A percentile compares a stretch with the other conserved stretches of the same genome.
phyloP scores from a whole-genome alignment of 1,140 invertebrate species.

The Conus betulinus region DNA sequence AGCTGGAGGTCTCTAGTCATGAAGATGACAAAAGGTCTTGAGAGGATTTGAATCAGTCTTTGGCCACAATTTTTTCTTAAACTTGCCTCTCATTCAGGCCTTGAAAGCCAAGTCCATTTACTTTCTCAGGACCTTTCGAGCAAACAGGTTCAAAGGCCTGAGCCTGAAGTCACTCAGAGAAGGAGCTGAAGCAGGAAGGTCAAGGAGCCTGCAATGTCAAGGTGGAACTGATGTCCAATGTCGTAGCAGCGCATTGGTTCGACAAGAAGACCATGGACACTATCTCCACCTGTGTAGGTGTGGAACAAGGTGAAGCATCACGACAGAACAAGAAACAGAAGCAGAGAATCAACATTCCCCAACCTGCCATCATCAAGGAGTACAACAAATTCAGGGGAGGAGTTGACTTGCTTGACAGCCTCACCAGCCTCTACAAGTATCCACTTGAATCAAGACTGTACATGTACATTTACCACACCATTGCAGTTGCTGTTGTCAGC shows the following conservation, averaged over 20 bases:
- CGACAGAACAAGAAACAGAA: conserved; percentile 55
- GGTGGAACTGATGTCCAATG: conserved; percentile 43
- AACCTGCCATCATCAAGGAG: conserved; percentile 67
- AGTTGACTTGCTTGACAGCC: too few species aligned
- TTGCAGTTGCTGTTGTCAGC: too few species aligned
- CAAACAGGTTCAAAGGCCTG: not conserved
- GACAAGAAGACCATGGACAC: conserved; percentile 44
- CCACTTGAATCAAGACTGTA: too few species aligned
- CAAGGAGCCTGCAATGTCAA: conserved; percentile 40
- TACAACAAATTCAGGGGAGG: conserved; percentile 63
- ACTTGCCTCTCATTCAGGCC: conserved; percentile 29
- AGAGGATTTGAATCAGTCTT: conserved; percentile 26
- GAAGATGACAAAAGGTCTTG: not conserved
- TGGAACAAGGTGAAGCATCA: conserved; percentile 24
- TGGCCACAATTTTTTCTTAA: conserved; percentile 46
- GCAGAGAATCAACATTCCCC: conserved; percentile 61
- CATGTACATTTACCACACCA: too few species aligned
- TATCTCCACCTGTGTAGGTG: conserved; percentile 40
- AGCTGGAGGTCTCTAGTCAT: conserved; percentile 12
- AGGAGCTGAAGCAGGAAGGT: conserved; percentile 44
- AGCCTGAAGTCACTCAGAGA: conserved; percentile 44
- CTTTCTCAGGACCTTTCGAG: too few species aligned
- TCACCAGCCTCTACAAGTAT: too few species aligned
- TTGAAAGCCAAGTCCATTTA: conserved; percentile 26
- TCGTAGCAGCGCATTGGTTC: conserved; percentile 34